A percentile compares a stretch with the other conserved stretches of the same genome.
These are phyloP conservation scores for Rhadina sibilatrix DNA, from an alignment of 2,113 vertebrate genomes.

Conservation along the genomic window DNA sequence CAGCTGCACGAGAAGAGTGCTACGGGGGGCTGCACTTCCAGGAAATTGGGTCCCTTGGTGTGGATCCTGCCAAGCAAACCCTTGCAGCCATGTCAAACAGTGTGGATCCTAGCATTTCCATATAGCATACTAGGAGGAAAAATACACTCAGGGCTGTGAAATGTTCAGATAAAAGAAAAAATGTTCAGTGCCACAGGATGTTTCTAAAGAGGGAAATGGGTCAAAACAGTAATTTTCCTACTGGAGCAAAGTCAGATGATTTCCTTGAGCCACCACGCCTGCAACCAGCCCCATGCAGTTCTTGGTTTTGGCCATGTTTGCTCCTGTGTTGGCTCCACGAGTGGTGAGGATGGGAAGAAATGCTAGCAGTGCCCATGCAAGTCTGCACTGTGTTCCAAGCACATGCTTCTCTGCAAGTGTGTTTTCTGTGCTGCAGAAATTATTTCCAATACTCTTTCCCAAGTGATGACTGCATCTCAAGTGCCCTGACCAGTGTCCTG, in stretches of 20 bases:
- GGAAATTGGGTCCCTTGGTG: background rate
- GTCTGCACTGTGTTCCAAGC: background rate
- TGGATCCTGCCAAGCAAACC: background rate
- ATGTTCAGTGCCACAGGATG: background rate
- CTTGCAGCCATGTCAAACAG: background rate
- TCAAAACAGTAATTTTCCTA: background rate
- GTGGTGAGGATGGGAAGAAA: background rate
- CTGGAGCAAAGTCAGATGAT: background rate
- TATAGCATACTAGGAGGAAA: background rate
- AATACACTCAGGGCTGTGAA: background rate
- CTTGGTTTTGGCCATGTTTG: background rate
- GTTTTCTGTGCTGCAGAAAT: background rate
- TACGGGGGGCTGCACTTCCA: background rate
- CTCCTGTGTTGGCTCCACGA: background rate
- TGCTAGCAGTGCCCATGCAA: background rate
- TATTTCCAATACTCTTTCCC: background rate
- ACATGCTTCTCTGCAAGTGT: accelerated
- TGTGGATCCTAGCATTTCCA: background rate
- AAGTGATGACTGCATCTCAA: background rate
- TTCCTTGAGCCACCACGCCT: background rate
- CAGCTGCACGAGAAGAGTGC: accelerated
- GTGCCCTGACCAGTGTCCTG: background rate
- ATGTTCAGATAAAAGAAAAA: background rate
- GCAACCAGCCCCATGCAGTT: accelerated
- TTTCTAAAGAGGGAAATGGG: background rate